Evolutionary conservation across 30 jellyfish, hydroid and myxozoan genomes (phyloP), one percentile per base, ranked within the genome.

Genomic region (Aurelia aurita): DNA sequence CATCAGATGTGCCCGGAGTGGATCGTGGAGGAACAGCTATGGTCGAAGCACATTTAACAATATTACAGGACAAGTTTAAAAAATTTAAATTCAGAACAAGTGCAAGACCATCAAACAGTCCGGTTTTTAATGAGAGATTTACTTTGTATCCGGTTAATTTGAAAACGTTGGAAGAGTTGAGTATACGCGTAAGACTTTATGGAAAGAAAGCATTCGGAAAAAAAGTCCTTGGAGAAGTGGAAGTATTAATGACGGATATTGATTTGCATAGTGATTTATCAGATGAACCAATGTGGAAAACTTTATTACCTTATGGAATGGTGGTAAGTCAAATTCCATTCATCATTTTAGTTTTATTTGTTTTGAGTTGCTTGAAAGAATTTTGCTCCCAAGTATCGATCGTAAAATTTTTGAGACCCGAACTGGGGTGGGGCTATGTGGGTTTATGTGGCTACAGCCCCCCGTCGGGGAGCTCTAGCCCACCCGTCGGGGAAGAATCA

Each of bases 1-100:
- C 86, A 18, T 90, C 90, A 23, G 96, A 90, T 26, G 84, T 90
- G 11, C 97, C 97, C 1, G 90, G 91, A 67, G 85, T 80, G 13
- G 96, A 90, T n/a, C 77, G 97, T 19, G 97, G 97, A 8, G 97
- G 97, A 4, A 71, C 96, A 9, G 89, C 91, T 16, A 90, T 61
- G 85, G 90, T 90, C 0, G 92, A 79, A 46, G 92, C 83, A 12
- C 97, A 90, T 77, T 66, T 90, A 58, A 69, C 96, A 45, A 86
- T 90, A 20, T 64, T 90, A 49, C 97, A 95, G 58, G 85, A 83
- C 67, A 39, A 39, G 51, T 39, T 39, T 39, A 79, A 92, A 45
- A 90, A 83, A 69, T 90, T 78, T 47, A 84, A 90, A 47, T 79
- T 54, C 67, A 31, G 89, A 64, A 90, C 97, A 22, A 90, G 73